Evolutionary conservation across 2,797 vertebrate species (phyloP).

Genomic region (Austrolebias charrua): DNA sequence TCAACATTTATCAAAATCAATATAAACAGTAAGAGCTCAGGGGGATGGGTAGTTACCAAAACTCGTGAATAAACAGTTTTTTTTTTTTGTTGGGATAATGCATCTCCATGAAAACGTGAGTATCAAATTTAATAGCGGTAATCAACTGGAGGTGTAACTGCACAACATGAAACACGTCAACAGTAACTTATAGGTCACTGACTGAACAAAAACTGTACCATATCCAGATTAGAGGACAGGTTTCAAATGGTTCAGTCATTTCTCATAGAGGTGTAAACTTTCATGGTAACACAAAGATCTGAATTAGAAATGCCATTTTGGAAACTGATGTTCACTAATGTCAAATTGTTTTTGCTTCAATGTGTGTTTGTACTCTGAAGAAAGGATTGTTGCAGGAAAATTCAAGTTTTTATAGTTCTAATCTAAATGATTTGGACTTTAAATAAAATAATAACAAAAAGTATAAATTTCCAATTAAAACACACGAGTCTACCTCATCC

Average conservation of each 20-base stretch:
- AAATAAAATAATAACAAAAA: too few relatives aligned
- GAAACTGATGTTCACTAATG: neutral
- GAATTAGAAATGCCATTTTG: neutral
- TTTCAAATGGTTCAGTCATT: neutral
- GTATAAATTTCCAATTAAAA: too few relatives aligned
- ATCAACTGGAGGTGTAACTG: neutral
- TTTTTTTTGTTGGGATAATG: neutral
- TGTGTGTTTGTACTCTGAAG: conserved; percentile 6
- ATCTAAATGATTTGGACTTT: too few relatives aligned
- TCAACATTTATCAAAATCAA: neutral
- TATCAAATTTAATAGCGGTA: too few relatives aligned
- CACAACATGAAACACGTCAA: neutral
- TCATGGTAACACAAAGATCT: neutral
- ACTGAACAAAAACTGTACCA: neutral
- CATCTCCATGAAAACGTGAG: neutral
- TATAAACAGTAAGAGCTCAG: neutral
- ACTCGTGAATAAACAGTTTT: neutral
- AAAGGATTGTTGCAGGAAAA: conserved; percentile 1
- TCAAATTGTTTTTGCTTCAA: neutral
- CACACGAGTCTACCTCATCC: too few relatives aligned
- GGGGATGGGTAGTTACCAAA: neutral
- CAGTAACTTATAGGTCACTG: neutral
- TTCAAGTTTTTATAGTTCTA: neutral
- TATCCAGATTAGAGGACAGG: neutral
- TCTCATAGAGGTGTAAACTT: neutral